These are phyloP conservation scores for Pachyramphus minor DNA, from an alignment of 2,113 vertebrate genomes.

Conservation along the genomic window DNA sequence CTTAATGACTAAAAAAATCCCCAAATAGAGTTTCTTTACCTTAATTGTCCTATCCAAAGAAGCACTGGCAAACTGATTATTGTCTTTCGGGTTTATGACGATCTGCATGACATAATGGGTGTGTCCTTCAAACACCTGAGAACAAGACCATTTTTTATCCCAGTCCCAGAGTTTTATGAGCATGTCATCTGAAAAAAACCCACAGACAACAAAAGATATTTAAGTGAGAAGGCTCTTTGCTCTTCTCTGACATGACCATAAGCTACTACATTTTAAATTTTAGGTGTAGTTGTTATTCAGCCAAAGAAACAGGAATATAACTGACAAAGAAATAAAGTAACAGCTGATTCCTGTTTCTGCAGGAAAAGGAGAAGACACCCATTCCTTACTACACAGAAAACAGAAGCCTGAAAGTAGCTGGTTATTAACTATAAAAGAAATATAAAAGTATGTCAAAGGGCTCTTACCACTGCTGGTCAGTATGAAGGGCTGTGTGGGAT, in stretches of 20 bases:
- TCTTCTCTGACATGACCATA: neutral
- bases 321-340: neutral
- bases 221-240: neutral
- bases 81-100: conserved; percentile 98
- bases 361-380: neutral
- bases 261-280: neutral
- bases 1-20: neutral
- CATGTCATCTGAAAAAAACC: conserved; percentile 88
- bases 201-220: neutral
- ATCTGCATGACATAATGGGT: conserved; percentile 99
- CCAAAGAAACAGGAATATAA: neutral
- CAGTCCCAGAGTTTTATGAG: conserved; percentile 99
- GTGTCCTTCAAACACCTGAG: conserved; percentile 98
- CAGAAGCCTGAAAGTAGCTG: neutral
- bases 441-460: neutral
- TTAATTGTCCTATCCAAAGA: conserved; percentile 98
- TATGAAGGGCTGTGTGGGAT: conserved; percentile 97
- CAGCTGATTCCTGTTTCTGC: neutral
- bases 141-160: conserved; percentile 99
- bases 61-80: conserved; percentile 98
- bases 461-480: conserved; percentile 95
- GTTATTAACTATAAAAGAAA: neutral
- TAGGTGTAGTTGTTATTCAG: neutral
- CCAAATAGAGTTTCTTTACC: conserved; percentile 67
- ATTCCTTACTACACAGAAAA: neutral